Evolutionary conservation across 2,797 vertebrate species (phyloP), one percentile per base, ranked within the genome.

Genomic region (Vultur gryphus): DNA sequence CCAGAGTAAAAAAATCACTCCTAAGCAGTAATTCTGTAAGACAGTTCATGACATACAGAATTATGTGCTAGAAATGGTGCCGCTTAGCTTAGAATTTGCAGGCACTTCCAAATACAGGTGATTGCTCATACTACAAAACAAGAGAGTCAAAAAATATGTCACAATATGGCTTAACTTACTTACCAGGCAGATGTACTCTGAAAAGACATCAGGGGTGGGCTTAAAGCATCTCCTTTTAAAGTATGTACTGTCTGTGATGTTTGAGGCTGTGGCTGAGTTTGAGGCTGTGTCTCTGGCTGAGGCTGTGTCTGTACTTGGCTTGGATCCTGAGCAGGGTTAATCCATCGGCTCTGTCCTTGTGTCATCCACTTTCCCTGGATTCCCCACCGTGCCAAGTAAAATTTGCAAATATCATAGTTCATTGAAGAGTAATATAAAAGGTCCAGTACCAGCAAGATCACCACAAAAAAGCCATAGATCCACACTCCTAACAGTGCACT

Each of bases 371-470:
- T 99, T 5, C 99, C 99, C 7, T 99, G 99, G 91, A 99, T 97
- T 28, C 99, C 99, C 99, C 99, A 99, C 91, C 99, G 99, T 55
- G 99, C 98, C 98, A 99, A 98, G 98, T 99, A 99, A 46, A 99
- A 98, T 95, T 99, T 98, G 97, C 99, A 99, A 93, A 99, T 97
- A 94, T 99, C 99, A 89, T 99, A 99, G 98, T 99, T 99, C 98
- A 99, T 99, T 72, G 99, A 99, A 25, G 99, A 99, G 98, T 99
- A 99, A 96, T 99, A 99, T 71, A 99, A 98, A 84, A 99, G 99
- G 97, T 99, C 99, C 97, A 99, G 97, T 10, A 99, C 98, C 97
- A 99, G 98, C 97, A 99, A 98, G 95, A 99, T 98, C 98, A 99
- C 98, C 97, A 99, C 99, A 70, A 99, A 99, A 97, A 99, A 99